Percentiles rank a stretch among this genome's conserved stretches.
phyloP scores from a whole-genome alignment of 2,888 invertebrate genomes.

The Heteropelma amictum region DNA sequence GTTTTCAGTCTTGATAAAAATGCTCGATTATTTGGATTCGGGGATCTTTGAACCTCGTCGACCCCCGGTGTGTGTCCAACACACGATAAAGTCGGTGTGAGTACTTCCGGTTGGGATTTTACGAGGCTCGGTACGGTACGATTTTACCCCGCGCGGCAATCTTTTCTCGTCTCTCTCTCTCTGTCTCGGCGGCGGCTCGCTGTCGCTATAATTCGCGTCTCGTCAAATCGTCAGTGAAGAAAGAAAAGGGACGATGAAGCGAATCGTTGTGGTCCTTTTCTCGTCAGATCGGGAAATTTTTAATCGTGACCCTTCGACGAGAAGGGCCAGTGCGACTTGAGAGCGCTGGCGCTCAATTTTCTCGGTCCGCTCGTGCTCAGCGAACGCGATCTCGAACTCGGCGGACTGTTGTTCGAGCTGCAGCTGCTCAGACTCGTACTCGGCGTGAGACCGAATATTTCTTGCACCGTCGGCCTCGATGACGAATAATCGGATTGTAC shows the following conservation, averaged over 20 bases:
- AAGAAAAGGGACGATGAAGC: conserved; percentile 7
- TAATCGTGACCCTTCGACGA: conserved; percentile 69
- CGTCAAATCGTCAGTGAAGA: conserved; percentile 9
- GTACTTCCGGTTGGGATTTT: too few species aligned
- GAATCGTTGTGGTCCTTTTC: background rate
- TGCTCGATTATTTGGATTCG: background rate
- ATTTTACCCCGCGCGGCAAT: background rate
- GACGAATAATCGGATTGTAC: conserved; percentile 70
- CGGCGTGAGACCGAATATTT: conserved; percentile 78
- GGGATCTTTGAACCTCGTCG: background rate
- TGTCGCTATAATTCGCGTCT: background rate
- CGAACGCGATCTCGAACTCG: conserved; percentile 76
- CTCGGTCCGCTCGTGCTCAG: conserved; percentile 74
- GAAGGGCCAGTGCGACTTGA: conserved; percentile 75
- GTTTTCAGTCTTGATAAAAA: conserved; percentile 35
- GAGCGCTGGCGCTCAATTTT: conserved; percentile 70
- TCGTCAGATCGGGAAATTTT: conserved; percentile 11
- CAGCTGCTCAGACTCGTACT: conserved; percentile 77
- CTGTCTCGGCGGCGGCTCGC: background rate
- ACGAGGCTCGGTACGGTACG: too few species aligned
- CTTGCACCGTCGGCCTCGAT: conserved; percentile 77
- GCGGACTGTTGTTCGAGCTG: conserved; percentile 74
- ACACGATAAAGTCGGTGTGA: background rate
- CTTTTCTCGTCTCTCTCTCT: conserved; percentile 3
- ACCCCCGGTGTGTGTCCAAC: background rate